Percentiles rank a stretch among this genome's conserved stretches.
phyloP scores from a whole-genome alignment of 2,797 vertebrate species.

The Ctenochaetus hawaiiensis region DNA sequence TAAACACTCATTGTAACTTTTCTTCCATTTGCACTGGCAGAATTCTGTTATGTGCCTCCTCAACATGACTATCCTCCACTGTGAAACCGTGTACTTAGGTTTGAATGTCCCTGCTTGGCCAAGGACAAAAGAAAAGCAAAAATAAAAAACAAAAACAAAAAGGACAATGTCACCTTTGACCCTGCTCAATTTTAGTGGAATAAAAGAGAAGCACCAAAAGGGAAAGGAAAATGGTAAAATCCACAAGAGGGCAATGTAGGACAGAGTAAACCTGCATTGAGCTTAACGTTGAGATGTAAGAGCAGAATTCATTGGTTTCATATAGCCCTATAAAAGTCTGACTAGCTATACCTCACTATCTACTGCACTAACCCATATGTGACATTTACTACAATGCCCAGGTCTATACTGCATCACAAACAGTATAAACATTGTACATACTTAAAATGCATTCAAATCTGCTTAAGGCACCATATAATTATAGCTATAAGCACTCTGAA shows the following conservation, averaged over 20 bases:
- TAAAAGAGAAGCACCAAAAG: background rate
- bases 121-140: too few species aligned
- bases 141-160: too few species aligned
- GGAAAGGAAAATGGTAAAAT: constrained; percentile 12
- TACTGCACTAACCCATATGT: background rate
- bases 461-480: too few species aligned
- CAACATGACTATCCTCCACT: background rate
- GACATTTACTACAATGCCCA: too few species aligned
- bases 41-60: background rate
- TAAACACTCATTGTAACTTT: background rate
- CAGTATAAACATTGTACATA: too few species aligned
- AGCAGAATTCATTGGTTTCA: background rate
- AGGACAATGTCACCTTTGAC: background rate
- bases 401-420: too few species aligned
- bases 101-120: background rate
- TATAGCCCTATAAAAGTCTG: background rate
- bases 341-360: background rate
- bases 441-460: too few species aligned
- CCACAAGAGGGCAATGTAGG: constrained; percentile 63
- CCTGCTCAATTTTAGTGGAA: background rate
- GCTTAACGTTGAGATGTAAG: background rate
- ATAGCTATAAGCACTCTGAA: too few species aligned
- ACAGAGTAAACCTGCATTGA: constrained; percentile 12
- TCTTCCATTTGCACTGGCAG: background rate
- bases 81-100: background rate